A percentile compares a stretch with the other conserved stretches of the same genome.
phyloP scores from a whole-genome alignment of 2,113 vertebrate genomes.

The Otus sunia region DNA sequence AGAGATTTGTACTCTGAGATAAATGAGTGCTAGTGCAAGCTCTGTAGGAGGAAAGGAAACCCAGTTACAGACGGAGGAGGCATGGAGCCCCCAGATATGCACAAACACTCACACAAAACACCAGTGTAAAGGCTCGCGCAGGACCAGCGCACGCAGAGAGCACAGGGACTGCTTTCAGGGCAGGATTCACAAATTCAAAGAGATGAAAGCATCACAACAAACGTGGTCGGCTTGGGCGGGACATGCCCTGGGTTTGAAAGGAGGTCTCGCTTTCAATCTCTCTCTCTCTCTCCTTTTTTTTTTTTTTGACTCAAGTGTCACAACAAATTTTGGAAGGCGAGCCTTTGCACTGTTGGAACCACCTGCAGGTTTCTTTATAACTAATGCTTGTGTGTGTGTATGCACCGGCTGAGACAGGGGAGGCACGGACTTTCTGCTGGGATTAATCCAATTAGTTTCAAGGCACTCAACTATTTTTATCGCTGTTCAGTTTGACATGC shows the following conservation, averaged over 20 bases:
- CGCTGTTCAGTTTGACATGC: neutral
- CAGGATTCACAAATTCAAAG: neutral
- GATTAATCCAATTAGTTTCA: neutral
- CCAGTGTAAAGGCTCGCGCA: constrained; percentile 56
- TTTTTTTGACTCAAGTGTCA: neutral
- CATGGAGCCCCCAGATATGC: constrained; percentile 77
- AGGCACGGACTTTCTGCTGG: neutral
- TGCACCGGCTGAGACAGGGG: neutral
- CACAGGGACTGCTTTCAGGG: neutral
- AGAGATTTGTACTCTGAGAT: constrained; percentile 99
- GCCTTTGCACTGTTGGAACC: constrained; percentile 27
- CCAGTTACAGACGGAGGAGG: constrained; percentile 91
- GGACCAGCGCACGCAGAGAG: neutral
- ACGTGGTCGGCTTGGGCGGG: neutral
- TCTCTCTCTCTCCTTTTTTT: neutral
- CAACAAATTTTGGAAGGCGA: neutral
- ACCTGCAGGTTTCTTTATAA: neutral
- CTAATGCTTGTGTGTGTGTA: neutral
- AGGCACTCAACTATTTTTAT: neutral
- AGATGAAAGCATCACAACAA: neutral
- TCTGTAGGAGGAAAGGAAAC: constrained; percentile 99
- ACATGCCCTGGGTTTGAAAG: neutral
- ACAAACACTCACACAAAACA: constrained; percentile 78
- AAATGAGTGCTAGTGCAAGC: constrained; percentile 99
- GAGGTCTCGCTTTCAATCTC: neutral